Evolutionary conservation across 2,888 invertebrate species (phyloP).

Genomic region (Monopis laevigella): DNA sequence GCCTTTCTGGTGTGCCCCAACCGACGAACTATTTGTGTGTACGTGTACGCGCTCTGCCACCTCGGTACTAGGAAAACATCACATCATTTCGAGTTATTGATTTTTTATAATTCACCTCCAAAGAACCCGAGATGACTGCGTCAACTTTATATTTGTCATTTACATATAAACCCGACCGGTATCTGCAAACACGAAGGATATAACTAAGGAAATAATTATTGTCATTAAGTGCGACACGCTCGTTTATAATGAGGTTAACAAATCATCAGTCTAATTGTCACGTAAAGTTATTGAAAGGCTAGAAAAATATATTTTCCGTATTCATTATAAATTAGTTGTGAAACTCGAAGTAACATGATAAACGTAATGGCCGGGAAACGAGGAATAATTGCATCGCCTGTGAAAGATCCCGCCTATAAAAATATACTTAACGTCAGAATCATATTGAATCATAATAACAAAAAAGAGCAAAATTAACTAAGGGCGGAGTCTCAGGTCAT

Average conservation of each 20-base stretch:
- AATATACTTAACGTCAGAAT: slow-evolving; percentile 3
- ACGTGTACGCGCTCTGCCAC: slow-evolving; percentile 23
- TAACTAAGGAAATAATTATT: slow-evolving; percentile 38
- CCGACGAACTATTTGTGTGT: slow-evolving; percentile 24
- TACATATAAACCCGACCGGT: no score
- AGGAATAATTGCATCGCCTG: not conserved
- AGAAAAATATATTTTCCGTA: slow-evolving; percentile 1
- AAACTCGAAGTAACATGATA: not conserved
- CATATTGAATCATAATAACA: slow-evolving; percentile 20
- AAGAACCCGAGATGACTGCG: no score
- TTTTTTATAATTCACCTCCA: no score
- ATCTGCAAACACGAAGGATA: not conserved
- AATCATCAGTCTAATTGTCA: slow-evolving; percentile 40
- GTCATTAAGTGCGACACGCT: slow-evolving; percentile 34
- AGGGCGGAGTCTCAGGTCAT: slow-evolving; percentile 51
- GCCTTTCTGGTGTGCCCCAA: slow-evolving; percentile 32
- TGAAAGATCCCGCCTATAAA: not conserved
- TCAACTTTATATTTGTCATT: no score
- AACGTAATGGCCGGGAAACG: not conserved
- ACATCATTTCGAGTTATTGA: no score
- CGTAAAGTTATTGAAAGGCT: slow-evolving; percentile 21
- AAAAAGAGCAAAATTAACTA: slow-evolving; percentile 40
- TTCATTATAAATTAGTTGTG: slow-evolving; percentile 1
- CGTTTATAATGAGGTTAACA: slow-evolving; percentile 35
- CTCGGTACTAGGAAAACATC: no score